Percentiles rank a stretch among this genome's conserved stretches.
phyloP scores from a whole-genome alignment of 2,113 vertebrate genomes.

The Megaleporinus macrocephalus region DNA sequence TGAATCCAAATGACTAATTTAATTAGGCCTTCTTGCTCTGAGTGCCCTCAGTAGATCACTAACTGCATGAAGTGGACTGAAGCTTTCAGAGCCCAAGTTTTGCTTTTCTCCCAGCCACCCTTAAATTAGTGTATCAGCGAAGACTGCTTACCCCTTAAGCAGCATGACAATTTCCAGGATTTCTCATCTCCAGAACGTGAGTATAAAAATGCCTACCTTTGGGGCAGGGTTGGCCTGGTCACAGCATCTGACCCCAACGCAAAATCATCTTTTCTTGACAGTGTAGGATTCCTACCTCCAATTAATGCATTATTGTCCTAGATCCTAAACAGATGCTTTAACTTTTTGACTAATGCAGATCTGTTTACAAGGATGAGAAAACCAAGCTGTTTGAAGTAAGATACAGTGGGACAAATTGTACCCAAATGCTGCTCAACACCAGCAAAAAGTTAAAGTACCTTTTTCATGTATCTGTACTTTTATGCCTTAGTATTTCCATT shows the following conservation, averaged over 20 bases:
- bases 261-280: slow-evolving; percentile 64
- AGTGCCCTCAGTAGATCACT: slow-evolving; percentile 65
- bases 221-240: slow-evolving; percentile 59
- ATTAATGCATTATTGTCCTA: slow-evolving; percentile 60
- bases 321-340: slow-evolving; percentile 55
- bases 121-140: slow-evolving; percentile 57
- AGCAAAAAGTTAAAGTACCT: no score
- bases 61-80: slow-evolving; percentile 49
- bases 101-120: neutral
- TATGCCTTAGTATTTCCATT: no score
- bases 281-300: slow-evolving; percentile 38
- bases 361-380: slow-evolving; percentile 53
- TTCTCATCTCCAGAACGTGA: slow-evolving; percentile 61
- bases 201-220: slow-evolving; percentile 52
- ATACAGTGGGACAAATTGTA: slow-evolving; percentile 55
- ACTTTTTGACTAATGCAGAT: slow-evolving; percentile 53
- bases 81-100: slow-evolving; percentile 24
- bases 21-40: slow-evolving; percentile 71
- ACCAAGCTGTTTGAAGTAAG: slow-evolving; percentile 34
- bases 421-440: slow-evolving; percentile 38
- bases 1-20: slow-evolving; percentile 77
- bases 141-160: slow-evolving; percentile 59
- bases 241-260: slow-evolving; percentile 56
- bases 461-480: no score
- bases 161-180: slow-evolving; percentile 60